Evolutionary conservation across 2,113 vertebrate genomes (phyloP).

Genomic region (Forbesichthys agassizii): DNA sequence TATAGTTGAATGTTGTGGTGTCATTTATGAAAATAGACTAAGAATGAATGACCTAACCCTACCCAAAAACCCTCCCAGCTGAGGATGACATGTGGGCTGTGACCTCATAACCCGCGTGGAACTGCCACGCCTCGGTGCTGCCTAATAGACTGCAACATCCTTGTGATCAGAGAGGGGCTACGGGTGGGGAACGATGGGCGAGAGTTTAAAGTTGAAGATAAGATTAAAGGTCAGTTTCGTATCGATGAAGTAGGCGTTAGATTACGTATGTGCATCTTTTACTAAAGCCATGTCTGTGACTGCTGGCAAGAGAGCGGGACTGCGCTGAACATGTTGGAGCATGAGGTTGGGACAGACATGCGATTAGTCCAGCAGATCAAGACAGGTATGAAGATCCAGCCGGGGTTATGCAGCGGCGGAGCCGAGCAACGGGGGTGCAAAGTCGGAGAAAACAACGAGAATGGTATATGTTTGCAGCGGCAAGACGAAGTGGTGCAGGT

Average conservation of each 20-base stretch:
- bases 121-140: too few relatives aligned
- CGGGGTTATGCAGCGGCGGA: conserved; percentile 24
- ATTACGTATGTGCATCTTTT: conserved; percentile 4
- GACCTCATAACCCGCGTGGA: too few relatives aligned
- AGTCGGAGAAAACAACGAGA: conserved; percentile 45
- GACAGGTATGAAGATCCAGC: conserved; percentile 56
- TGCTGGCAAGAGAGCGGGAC: not conserved
- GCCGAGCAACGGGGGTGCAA: conserved; percentile 56
- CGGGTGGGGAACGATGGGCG: too few relatives aligned
- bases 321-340: conserved; percentile 50
- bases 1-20: too few relatives aligned
- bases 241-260: not conserved
- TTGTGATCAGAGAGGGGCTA: too few relatives aligned
- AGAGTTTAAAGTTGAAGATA: not conserved
- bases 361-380: conserved; percentile 50
- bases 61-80: too few relatives aligned
- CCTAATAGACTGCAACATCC: too few relatives aligned
- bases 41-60: too few relatives aligned
- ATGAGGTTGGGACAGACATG: conserved; percentile 52
- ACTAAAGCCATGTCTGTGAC: conserved; percentile 35
- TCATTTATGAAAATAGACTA: too few relatives aligned
- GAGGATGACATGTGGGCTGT: too few relatives aligned
- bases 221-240: not conserved
- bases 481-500: conserved; percentile 47
- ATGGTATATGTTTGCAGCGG: conserved; percentile 51